These are phyloP conservation scores for Heliocidaris tuberculata DNA, from an alignment of 35 echinoderm and acorn worm species.

Conservation along the genomic window DNA sequence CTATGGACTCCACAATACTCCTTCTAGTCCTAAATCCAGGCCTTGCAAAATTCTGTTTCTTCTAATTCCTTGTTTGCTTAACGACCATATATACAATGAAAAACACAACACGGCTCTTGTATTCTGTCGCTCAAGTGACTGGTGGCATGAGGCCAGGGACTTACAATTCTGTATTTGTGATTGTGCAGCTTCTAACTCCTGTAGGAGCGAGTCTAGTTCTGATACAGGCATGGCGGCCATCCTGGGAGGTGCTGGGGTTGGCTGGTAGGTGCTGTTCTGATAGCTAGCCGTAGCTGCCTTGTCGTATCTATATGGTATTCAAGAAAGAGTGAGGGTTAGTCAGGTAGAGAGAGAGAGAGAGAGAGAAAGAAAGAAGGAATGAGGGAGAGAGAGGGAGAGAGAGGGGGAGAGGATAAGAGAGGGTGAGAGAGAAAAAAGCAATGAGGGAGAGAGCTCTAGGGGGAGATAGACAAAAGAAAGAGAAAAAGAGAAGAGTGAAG, in stretches of 20 bases:
- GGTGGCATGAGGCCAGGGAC: background rate
- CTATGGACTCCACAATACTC: background rate
- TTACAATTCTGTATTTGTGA: slow-evolving; percentile 82
- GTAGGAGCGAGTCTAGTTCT: slow-evolving; percentile 84
- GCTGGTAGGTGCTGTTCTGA: slow-evolving; percentile 69
- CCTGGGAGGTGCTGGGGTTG: slow-evolving; percentile 50
- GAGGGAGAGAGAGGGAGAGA: too few species aligned
- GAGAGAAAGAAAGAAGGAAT: background rate
- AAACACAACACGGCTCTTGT: too few species aligned
- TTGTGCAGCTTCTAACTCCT: slow-evolving; percentile 91
- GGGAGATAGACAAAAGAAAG: too few species aligned
- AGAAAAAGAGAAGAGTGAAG: too few species aligned
- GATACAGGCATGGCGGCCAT: slow-evolving; percentile 69
- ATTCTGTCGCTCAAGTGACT: background rate
- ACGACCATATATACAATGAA: too few species aligned
- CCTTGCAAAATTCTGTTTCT: background rate
- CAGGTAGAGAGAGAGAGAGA: background rate
- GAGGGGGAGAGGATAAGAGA: background rate
- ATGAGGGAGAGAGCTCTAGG: background rate
- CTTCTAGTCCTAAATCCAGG: background rate
- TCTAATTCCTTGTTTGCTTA: too few species aligned
- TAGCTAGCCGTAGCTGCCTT: slow-evolving; percentile 40
- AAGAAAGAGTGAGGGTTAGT: too few species aligned
- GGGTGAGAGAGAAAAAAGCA: background rate
- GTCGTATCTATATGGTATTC: slow-evolving; percentile 19